phyloP scores from a whole-genome alignment of 2,113 vertebrate genomes.

The Lutjanus erythropterus region DNA sequence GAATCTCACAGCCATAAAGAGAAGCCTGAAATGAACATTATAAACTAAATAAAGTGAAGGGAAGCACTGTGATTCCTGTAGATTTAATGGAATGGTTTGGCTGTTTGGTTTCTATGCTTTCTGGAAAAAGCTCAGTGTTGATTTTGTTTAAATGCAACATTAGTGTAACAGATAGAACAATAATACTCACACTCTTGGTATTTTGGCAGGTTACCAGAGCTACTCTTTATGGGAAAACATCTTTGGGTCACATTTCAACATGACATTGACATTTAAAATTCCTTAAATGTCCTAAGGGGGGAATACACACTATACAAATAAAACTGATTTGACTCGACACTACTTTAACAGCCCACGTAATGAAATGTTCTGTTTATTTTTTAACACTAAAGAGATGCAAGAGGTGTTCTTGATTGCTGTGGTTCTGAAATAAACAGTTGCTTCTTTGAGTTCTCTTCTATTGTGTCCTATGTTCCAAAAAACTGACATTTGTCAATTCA shows the following conservation, averaged over 20 bases:
- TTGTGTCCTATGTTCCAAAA: conserved; percentile 4
- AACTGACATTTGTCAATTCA: not conserved
- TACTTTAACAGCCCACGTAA: not conserved
- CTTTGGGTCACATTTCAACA: not conserved
- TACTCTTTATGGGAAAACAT: not conserved
- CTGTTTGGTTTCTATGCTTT: not conserved
- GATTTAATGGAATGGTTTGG: not conserved
- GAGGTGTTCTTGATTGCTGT: not conserved
- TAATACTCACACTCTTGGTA: no score
- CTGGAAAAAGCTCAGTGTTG: not conserved
- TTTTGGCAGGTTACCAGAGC: not conserved
- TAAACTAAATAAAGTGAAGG: not conserved
- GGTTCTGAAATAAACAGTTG: conserved; percentile 29
- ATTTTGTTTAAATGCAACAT: no score
- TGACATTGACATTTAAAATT: not conserved
- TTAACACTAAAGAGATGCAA: not conserved
- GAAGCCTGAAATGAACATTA: not conserved
- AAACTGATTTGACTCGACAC: no score
- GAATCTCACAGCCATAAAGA: not conserved
- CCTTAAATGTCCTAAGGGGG: not conserved
- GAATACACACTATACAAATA: no score
- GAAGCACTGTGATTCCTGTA: not conserved
- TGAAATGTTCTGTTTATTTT: not conserved
- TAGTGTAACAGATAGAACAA: not conserved
- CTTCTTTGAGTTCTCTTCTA: not conserved